phyloP scores from a whole-genome alignment of 2,888 invertebrate genomes.

The Callyntrura sp. region DNA sequence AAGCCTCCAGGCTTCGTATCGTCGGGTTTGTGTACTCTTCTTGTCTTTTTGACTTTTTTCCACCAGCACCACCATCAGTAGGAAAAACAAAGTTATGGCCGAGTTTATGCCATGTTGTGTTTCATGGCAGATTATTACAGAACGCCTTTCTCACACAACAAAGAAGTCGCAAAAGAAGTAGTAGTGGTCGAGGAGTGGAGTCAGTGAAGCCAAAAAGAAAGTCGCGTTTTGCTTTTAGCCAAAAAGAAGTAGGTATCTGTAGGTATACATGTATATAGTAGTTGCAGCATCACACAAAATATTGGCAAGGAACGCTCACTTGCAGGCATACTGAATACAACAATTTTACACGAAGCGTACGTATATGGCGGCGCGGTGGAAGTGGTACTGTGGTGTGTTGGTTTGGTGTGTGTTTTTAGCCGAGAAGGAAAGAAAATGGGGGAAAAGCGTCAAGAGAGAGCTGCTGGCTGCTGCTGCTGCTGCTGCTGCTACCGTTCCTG shows the following conservation, averaged over 20 bases:
- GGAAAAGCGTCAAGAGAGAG: slow-evolving; percentile 36
- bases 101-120: not conserved
- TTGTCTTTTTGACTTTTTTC: slow-evolving; percentile 38
- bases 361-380: slow-evolving; percentile 5
- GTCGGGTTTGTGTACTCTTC: too few species aligned
- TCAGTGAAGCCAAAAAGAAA: slow-evolving; percentile 36
- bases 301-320: not conserved
- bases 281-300: not conserved
- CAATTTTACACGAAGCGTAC: not conserved
- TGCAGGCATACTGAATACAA: not conserved
- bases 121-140: not conserved
- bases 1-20: slow-evolving; percentile 22
- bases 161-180: slow-evolving; percentile 1
- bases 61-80: not conserved
- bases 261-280: too few species aligned
- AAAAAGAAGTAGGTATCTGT: too few species aligned
- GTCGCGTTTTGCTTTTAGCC: not conserved
- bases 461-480: not conserved
- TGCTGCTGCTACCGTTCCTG: not conserved
- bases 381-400: slow-evolving; percentile 19
- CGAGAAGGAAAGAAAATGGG: slow-evolving; percentile 37
- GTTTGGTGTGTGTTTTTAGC: slow-evolving; percentile 12
- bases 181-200: not conserved
- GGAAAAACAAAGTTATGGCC: not conserved
- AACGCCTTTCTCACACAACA: not conserved